Evolutionary conservation across 2,888 invertebrate genomes (phyloP), one percentile per base, ranked within the genome.

Genomic region (Coleophora flavipennella): DNA sequence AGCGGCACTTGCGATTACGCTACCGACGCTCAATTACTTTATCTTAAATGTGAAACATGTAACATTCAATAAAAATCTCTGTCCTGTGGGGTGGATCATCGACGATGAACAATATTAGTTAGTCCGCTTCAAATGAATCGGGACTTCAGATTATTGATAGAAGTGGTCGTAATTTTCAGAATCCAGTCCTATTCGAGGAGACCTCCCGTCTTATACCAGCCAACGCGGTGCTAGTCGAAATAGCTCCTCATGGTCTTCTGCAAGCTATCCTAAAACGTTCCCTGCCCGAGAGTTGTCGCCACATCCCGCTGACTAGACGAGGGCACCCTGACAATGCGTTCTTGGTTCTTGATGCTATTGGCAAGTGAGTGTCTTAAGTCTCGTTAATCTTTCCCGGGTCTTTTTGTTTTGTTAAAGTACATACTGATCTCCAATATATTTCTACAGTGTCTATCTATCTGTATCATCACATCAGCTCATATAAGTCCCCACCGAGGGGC

Each of bases 161-260:
- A 8, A 1, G 2, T n/a, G 4, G 10, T 2, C 10, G 20, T 9
- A 34, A 34, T 28, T 11, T 13, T n/a, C 43, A 84, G 64, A 90
- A 77, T 41, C 86, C 91, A 0, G 92, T 93, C 6, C 72, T 91
- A 7, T 94, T 95, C 58, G 93, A 95, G 61, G 96, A 96, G 68
- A 92, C 92, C 0, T 83, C 92, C 2, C 78, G 76, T 26, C 84
- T 91, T 54, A 89, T 97, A 36, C 95, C 95, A 0, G 78, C 86
- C 9, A 89, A 93, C 57, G 94, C 96, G 0, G 86, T 96, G 26
- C 81, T 91, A 8, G 89, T 97, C 38, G 97, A 97, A 72, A 89
- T 97, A 43, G 96, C 96, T 0, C 96, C 97, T 0, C 96, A 97
- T 57, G 92, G 94, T 14, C 85, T 97, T 12, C 86, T 97, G 41